These are phyloP conservation scores for Simalia tracyae DNA, from an alignment of 2,797 vertebrate genomes.

Conservation along the genomic window DNA sequence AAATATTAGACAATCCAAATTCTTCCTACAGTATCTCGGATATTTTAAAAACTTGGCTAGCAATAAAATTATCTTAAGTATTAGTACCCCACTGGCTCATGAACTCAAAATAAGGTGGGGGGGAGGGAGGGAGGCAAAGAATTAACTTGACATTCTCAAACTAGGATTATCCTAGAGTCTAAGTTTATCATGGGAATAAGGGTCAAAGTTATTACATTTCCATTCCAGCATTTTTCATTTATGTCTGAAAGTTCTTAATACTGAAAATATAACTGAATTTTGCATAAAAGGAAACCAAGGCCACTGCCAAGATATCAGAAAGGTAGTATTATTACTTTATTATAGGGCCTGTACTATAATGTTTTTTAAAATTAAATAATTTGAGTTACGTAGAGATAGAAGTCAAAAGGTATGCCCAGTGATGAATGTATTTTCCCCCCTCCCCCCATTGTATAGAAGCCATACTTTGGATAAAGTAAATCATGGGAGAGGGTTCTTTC, in stretches of 20 bases:
- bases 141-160: background rate
- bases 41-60: background rate
- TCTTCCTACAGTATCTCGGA: background rate
- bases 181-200: no score
- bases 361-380: background rate
- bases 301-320: background rate
- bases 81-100: background rate
- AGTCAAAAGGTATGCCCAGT: background rate
- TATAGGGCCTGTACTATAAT: background rate
- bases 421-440: background rate
- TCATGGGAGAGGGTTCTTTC: background rate
- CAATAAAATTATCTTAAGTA: background rate
- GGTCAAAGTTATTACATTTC: no score
- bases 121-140: background rate
- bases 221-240: background rate
- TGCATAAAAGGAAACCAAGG: background rate
- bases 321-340: background rate
- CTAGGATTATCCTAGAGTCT: background rate
- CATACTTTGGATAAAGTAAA: background rate
- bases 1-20: background rate
- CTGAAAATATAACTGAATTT: background rate
- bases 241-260: background rate
- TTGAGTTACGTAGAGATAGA: background rate
- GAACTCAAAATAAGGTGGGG: background rate
- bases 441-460: background rate